These are phyloP conservation scores for Myopa testacea DNA, from an alignment of 2,888 invertebrate genomes.

Conservation along the genomic window DNA sequence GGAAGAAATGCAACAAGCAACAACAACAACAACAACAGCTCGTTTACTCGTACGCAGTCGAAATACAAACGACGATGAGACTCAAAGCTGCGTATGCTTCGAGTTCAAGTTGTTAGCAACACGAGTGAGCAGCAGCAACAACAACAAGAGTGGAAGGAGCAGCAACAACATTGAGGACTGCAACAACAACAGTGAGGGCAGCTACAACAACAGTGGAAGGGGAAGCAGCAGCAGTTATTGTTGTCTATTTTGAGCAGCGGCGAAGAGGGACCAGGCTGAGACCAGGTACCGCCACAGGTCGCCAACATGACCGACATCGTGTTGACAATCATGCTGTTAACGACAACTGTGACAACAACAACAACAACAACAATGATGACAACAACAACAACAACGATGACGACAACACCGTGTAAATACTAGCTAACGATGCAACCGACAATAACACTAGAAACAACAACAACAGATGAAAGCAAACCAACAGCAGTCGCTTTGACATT, in stretches of 20 bases:
- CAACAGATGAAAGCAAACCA: neutral
- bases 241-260: too few species aligned
- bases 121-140: neutral
- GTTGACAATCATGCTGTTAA: slow-evolving; percentile 47
- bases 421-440: neutral
- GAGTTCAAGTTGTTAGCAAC: neutral
- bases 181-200: neutral
- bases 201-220: neutral
- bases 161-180: too few species aligned
- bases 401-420: neutral
- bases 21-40: slow-evolving; percentile 31
- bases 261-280: too few species aligned
- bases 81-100: neutral
- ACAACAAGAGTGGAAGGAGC: neutral
- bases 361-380: slow-evolving; percentile 37
- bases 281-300: slow-evolving; percentile 45
- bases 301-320: slow-evolving; percentile 22
- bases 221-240: neutral
- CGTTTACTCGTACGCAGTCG: too few species aligned
- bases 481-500: neutral
- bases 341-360: slow-evolving; percentile 13
- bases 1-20: neutral
- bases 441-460: slow-evolving; percentile 4
- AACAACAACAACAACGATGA: slow-evolving; percentile 31
- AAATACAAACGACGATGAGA: too few species aligned